Evolutionary conservation across 2,113 vertebrate genomes (phyloP).

Genomic region (Notothenia rossii): DNA sequence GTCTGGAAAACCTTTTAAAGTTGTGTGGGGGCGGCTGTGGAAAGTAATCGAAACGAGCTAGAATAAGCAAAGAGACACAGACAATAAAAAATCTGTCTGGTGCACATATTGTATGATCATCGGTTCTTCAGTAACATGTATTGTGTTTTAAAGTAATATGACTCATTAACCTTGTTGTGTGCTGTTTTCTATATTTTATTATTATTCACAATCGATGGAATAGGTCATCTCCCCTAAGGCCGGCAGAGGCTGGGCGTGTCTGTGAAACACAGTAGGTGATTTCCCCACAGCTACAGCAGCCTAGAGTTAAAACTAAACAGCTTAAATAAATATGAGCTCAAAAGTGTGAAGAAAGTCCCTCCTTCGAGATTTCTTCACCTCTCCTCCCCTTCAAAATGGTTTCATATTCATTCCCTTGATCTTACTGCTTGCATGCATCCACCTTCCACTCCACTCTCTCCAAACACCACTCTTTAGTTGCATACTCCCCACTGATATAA

Average conservation of each 20-base stretch:
- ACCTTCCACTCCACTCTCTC: slow-evolving; percentile 31
- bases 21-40: slow-evolving; percentile 54
- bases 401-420: slow-evolving; percentile 48
- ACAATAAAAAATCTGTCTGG: slow-evolving; percentile 56
- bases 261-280: slow-evolving; percentile 58
- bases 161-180: slow-evolving; percentile 7
- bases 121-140: not conserved
- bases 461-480: slow-evolving; percentile 50
- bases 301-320: slow-evolving; percentile 50
- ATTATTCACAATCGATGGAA: slow-evolving; percentile 25
- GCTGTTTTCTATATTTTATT: slow-evolving; percentile 25
- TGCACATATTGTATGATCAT: slow-evolving; percentile 21
- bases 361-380: slow-evolving; percentile 33
- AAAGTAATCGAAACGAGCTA: slow-evolving; percentile 40
- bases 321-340: slow-evolving; percentile 45
- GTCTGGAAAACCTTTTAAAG: slow-evolving; percentile 75
- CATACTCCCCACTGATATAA: slow-evolving; percentile 47
- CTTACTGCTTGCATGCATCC: slow-evolving; percentile 37
- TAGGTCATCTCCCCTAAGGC: slow-evolving; percentile 34
- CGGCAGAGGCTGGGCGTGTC: slow-evolving; percentile 40
- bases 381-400: slow-evolving; percentile 37
- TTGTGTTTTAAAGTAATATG: slow-evolving; percentile 14
- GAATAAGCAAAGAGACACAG: slow-evolving; percentile 34
- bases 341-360: slow-evolving; percentile 60
- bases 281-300: slow-evolving; percentile 49